A percentile compares a stretch with the other conserved stretches of the same genome.
Evolutionary conservation across 2,888 invertebrate genomes (phyloP).

Genomic region (Platycheirus albimanus): DNA sequence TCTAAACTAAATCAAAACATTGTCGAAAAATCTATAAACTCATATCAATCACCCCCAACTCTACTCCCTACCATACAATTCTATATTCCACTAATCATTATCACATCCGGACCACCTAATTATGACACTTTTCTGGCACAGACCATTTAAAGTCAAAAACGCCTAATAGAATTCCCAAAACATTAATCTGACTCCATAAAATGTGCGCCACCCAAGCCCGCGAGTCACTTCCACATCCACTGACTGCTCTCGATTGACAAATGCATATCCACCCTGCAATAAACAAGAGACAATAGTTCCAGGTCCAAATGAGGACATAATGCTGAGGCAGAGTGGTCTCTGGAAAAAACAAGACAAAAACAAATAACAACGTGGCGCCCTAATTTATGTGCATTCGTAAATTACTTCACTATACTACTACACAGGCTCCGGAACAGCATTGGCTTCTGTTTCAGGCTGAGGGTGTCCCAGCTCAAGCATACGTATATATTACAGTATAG

Average conservation of each 20-base stretch:
- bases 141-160: constrained; percentile 69
- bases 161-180: constrained; percentile 69
- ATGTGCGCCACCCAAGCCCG: constrained; percentile 65
- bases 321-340: constrained; percentile 28
- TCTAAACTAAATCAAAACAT: neutral
- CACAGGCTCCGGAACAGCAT: constrained; percentile 24
- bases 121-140: constrained; percentile 68
- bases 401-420: constrained; percentile 55
- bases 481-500: neutral
- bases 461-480: constrained; percentile 32
- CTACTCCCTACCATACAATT: neutral
- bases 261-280: constrained; percentile 68
- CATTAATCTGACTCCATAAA: constrained; percentile 64
- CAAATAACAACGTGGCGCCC: constrained; percentile 74
- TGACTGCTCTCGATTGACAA: constrained; percentile 66
- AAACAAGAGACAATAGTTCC: constrained; percentile 67
- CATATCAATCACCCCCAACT: neutral
- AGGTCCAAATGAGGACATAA: constrained; percentile 64
- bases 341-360: constrained; percentile 65
- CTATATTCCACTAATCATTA: constrained; percentile 63
- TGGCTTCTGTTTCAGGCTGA: constrained; percentile 36
- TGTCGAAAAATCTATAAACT: constrained; percentile 30
- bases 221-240: constrained; percentile 30
- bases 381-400: constrained; percentile 72
- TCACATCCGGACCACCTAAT: constrained; percentile 74